Evolutionary conservation across 2,113 vertebrate species (phyloP).

Genomic region (Notiomystis cincta): DNA sequence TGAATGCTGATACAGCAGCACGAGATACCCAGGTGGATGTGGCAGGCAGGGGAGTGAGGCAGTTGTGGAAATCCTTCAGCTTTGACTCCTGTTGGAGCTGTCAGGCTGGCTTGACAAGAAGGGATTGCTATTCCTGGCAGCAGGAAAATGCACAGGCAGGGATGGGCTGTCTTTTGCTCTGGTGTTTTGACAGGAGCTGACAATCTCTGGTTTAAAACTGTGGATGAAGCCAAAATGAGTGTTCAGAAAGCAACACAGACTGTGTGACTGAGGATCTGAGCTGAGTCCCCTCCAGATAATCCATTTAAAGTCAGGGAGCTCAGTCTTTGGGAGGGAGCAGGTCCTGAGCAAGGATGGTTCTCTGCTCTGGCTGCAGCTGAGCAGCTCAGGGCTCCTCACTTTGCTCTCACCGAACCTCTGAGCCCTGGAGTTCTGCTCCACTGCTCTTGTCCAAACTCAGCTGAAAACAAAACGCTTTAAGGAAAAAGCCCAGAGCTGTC

Average conservation of each 20-base stretch:
- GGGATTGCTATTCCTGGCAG: background rate
- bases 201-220: background rate
- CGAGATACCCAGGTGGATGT: accelerated
- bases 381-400: background rate
- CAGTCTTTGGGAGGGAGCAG: accelerated
- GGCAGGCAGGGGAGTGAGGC: background rate
- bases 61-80: background rate
- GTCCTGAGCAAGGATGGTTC: accelerated
- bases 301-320: background rate
- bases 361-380: background rate
- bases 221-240: background rate
- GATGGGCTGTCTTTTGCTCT: background rate
- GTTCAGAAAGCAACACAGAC: background rate
- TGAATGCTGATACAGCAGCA: background rate
- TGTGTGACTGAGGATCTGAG: background rate
- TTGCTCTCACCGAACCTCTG: background rate
- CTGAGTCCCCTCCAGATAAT: background rate
- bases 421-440: background rate
- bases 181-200: background rate
- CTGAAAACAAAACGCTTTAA: background rate
- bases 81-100: background rate
- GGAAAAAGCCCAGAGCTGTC: background rate
- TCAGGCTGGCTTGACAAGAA: background rate
- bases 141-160: background rate
- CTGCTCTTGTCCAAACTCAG: background rate